phyloP scores from a whole-genome alignment of 2,888 invertebrate species.

The Hydrotaea diabolus region DNA sequence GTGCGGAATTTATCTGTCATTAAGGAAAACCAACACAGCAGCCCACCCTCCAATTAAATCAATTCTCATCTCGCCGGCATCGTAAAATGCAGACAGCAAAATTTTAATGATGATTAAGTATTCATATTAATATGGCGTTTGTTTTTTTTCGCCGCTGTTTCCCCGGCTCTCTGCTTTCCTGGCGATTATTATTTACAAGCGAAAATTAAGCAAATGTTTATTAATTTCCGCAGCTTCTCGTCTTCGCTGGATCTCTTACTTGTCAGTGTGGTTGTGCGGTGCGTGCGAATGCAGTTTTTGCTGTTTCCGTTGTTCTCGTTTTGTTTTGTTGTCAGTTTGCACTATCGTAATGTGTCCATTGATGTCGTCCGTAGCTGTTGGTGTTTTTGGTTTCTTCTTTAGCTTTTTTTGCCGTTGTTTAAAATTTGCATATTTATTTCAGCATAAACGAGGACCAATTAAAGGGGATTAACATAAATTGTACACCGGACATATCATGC shows the following conservation, averaged over 20 bases:
- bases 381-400: not conserved
- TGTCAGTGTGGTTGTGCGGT: not conserved
- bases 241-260: constrained; percentile 31
- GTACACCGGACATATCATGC: constrained; percentile 7
- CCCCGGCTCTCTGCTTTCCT: not conserved
- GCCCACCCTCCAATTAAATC: constrained; percentile 16
- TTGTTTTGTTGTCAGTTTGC: not conserved
- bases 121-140: constrained; percentile 21
- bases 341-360: not conserved
- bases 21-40: not conserved
- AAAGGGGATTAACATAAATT: constrained; percentile 64
- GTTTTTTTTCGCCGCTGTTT: not conserved
- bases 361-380: not conserved
- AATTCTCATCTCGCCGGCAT: not conserved
- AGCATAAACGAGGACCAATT: constrained; percentile 66
- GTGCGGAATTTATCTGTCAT: not conserved
- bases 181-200: constrained; percentile 26
- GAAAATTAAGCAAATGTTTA: constrained; percentile 31
- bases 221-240: constrained; percentile 45
- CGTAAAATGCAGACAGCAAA: not conserved
- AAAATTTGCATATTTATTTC: constrained; percentile 51
- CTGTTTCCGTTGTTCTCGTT: not conserved
- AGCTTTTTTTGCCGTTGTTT: not conserved
- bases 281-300: not conserved
- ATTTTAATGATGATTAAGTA: constrained; percentile 31